These are phyloP conservation scores for Gastrophryne carolinensis DNA, from an alignment of 2,797 vertebrate species.

Conservation along the genomic window DNA sequence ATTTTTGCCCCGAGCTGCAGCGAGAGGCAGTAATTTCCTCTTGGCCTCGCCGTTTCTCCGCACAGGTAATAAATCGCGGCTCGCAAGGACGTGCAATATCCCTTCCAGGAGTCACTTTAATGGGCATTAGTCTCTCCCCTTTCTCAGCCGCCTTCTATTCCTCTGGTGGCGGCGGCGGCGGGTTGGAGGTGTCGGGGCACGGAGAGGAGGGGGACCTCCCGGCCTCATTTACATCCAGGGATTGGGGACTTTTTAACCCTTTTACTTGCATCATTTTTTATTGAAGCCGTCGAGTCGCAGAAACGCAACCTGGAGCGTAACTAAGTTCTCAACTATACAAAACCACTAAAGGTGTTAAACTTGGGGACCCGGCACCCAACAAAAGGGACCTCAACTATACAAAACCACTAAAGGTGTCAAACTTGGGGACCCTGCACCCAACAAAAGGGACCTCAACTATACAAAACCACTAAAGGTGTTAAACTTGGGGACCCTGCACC, in stretches of 20 bases:
- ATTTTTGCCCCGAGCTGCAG: conserved; percentile 55
- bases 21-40: conserved; percentile 60
- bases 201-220: background rate
- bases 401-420: too few species aligned
- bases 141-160: conserved; percentile 23
- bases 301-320: too few species aligned
- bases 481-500: too few species aligned
- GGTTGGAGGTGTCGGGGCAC: background rate
- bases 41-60: conserved; percentile 56
- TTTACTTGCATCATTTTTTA: too few species aligned
- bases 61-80: conserved; percentile 62
- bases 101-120: conserved; percentile 46
- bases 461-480: too few species aligned
- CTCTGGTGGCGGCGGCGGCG: background rate
- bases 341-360: too few species aligned
- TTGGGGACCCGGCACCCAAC: too few species aligned
- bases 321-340: too few species aligned
- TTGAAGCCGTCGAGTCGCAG: too few species aligned
- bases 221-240: background rate
- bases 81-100: conserved; percentile 50
- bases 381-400: too few species aligned
- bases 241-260: background rate
- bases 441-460: too few species aligned
- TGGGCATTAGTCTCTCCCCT: conserved; percentile 44
- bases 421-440: too few species aligned